A percentile compares a stretch with the other conserved stretches of the same genome.
These are phyloP conservation scores for Austrofundulus limnaeus DNA, from an alignment of 2,113 vertebrate genomes.

Conservation along the genomic window DNA sequence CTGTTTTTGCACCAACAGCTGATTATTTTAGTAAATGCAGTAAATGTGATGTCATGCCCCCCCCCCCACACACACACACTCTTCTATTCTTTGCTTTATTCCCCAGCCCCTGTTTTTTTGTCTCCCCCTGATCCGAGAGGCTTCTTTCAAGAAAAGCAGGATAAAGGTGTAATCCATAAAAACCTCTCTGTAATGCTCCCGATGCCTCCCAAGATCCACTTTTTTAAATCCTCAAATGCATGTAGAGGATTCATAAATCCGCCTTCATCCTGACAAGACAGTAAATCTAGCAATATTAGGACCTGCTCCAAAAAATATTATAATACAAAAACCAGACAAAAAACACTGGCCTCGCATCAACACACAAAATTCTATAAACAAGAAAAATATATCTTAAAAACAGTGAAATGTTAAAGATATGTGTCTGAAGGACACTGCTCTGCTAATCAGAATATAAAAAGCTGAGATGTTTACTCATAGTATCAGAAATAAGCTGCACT, in stretches of 20 bases:
- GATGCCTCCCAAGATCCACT: constrained; percentile 74
- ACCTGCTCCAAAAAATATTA: background rate
- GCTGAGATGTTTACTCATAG: too few species aligned
- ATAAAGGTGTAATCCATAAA: constrained; percentile 78
- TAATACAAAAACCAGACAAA: too few species aligned
- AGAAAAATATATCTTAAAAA: too few species aligned
- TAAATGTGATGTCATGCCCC: constrained; percentile 1
- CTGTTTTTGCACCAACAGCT: background rate
- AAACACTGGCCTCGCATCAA: too few species aligned
- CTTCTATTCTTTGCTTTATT: constrained; percentile 70
- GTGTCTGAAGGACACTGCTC: too few species aligned
- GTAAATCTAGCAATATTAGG: constrained; percentile 63
- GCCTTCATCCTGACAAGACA: constrained; percentile 60
- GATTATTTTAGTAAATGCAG: background rate
- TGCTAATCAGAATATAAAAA: too few species aligned
- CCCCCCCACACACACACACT: constrained; percentile 6
- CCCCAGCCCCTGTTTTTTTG: constrained; percentile 35
- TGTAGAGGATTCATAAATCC: constrained; percentile 75
- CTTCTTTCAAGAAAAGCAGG: constrained; percentile 79
- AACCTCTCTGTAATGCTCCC: constrained; percentile 75
- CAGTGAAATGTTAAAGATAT: too few species aligned
- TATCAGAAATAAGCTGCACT: too few species aligned
- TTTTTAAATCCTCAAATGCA: constrained; percentile 75
- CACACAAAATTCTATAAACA: too few species aligned
- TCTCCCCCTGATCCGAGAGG: constrained; percentile 42